These are phyloP conservation scores for Dascillus cervinus DNA, from an alignment of 2,888 invertebrate genomes.

Conservation along the genomic window DNA sequence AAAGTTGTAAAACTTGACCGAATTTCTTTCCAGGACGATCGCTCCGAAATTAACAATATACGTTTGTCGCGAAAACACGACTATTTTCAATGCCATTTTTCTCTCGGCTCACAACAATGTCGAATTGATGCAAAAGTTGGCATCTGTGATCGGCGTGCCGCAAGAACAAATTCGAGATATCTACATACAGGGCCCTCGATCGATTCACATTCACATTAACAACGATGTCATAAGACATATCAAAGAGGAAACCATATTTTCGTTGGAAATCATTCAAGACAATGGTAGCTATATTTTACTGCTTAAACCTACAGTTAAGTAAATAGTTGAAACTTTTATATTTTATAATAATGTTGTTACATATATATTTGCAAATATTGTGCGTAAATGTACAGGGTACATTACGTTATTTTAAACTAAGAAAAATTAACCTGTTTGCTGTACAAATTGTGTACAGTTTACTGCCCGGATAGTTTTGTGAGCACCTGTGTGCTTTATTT, in stretches of 20 bases:
- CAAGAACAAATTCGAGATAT: constrained; percentile 47
- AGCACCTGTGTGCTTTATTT: too few species aligned
- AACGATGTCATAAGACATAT: constrained; percentile 81
- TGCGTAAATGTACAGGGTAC: too few species aligned
- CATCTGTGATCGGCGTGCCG: constrained; percentile 48
- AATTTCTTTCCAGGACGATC: constrained; percentile 46
- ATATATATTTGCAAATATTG: too few species aligned
- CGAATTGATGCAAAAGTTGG: constrained; percentile 61
- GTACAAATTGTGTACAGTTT: too few species aligned
- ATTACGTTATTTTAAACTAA: too few species aligned
- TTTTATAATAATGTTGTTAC: too few species aligned
- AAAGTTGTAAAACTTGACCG: too few species aligned
- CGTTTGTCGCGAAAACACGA: constrained; percentile 60
- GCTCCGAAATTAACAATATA: constrained; percentile 78
- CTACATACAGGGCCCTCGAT: constrained; percentile 74
- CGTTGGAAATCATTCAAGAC: constrained; percentile 20
- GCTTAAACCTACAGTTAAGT: constrained; percentile 12
- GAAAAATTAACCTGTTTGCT: too few species aligned
- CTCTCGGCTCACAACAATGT: constrained; percentile 58
- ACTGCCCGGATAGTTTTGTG: too few species aligned
- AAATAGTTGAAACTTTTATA: too few species aligned
- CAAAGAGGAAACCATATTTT: constrained; percentile 67
- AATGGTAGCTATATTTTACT: constrained; percentile 17
- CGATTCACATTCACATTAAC: constrained; percentile 74
- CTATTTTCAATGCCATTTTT: constrained; percentile 75